Evolutionary conservation across 2,797 vertebrate genomes (phyloP).

Genomic region (Aldrovandia affinis): DNA sequence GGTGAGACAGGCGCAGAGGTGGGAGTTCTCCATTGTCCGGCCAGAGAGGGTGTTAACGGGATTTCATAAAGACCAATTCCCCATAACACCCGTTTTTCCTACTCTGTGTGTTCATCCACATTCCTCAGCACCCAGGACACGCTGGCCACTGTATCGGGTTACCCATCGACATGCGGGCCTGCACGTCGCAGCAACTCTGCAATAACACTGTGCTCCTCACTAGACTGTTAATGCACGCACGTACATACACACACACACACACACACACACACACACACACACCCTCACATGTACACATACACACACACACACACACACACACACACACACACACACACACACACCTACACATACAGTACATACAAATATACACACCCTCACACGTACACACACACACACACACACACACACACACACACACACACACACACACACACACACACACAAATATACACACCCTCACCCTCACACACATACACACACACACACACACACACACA

Average conservation of each 20-base stretch:
- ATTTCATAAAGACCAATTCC: constrained; percentile 6
- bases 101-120: not conserved
- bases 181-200: not conserved
- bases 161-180: not conserved
- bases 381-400: not conserved
- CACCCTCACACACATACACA: not conserved
- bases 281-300: not conserved
- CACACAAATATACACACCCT: not conserved
- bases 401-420: not conserved
- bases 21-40: not conserved
- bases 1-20: not conserved
- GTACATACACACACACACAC: constrained; percentile 20
- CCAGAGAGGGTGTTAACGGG: constrained; percentile 11
- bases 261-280: constrained; percentile 43
- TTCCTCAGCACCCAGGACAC: not conserved
- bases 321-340: not conserved
- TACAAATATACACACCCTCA: not conserved
- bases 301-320: not conserved
- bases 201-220: constrained; percentile 31
- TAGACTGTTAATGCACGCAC: too few species aligned
- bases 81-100: not conserved
- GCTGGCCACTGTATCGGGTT: not conserved
- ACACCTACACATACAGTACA: not conserved
- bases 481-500: not conserved
- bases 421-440: too few species aligned